These are phyloP conservation scores for Panurus biarmicus DNA, from an alignment of 2,113 vertebrate genomes.

Conservation along the genomic window DNA sequence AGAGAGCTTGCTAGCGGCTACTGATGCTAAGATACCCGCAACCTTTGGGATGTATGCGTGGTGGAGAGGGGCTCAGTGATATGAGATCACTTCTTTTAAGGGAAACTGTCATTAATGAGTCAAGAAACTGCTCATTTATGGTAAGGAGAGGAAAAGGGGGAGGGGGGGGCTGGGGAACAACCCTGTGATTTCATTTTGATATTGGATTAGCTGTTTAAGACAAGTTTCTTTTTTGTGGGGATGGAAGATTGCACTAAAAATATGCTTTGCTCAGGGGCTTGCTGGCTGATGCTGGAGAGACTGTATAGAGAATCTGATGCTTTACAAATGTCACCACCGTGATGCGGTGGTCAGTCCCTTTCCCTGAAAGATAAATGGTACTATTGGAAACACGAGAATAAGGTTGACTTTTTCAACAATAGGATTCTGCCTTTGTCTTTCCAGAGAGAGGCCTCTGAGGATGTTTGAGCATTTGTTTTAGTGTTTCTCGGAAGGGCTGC, in stretches of 20 bases:
- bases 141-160: constrained; percentile 82
- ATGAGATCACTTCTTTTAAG: constrained; percentile 91
- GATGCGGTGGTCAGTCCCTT: constrained; percentile 66
- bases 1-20: constrained; percentile 81
- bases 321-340: constrained; percentile 68
- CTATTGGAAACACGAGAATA: constrained; percentile 72
- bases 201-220: constrained; percentile 74
- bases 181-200: constrained; percentile 75
- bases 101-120: constrained; percentile 91
- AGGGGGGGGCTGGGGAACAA: constrained; percentile 50
- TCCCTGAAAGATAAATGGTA: constrained; percentile 70
- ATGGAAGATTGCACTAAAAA: constrained; percentile 70
- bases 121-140: constrained; percentile 94
- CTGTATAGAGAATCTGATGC: constrained; percentile 70
- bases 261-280: constrained; percentile 69
- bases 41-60: constrained; percentile 94
- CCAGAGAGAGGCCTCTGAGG: constrained; percentile 72
- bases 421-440: constrained; percentile 78
- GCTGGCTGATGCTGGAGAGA: constrained; percentile 64
- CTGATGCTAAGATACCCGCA: constrained; percentile 95
- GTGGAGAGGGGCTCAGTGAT: constrained; percentile 90
- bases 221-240: constrained; percentile 75
- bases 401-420: constrained; percentile 77
- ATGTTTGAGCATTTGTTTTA: constrained; percentile 61
- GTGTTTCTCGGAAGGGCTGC: constrained; percentile 43